Evolutionary conservation across 2,113 vertebrate genomes (phyloP).

Genomic region (Proteles cristata): DNA sequence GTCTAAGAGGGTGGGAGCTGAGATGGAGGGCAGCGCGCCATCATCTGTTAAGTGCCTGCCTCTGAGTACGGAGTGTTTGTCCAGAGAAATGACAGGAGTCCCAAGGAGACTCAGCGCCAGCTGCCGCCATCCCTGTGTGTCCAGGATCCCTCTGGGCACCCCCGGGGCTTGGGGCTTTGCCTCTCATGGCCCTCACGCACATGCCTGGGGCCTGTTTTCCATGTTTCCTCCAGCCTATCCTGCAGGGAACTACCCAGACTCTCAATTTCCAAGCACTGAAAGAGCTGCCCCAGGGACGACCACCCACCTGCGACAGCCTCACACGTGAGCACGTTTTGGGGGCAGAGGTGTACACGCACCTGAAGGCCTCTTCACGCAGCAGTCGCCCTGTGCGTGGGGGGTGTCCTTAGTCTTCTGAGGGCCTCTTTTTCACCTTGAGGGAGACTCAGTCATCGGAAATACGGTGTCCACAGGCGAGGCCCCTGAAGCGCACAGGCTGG

Average conservation of each 20-base stretch:
- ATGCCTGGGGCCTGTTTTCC: background rate
- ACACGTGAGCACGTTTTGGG: background rate
- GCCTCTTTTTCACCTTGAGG: background rate
- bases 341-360: background rate
- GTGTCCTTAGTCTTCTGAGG: background rate
- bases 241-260: background rate
- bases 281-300: background rate
- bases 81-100: background rate
- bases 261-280: background rate
- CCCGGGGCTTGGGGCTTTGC: background rate
- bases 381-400: background rate
- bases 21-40: background rate
- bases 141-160: too few relatives aligned
- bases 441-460: background rate
- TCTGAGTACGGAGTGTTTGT: background rate
- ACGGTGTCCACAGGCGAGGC: background rate
- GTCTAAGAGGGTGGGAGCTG: background rate
- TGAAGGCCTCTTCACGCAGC: background rate
- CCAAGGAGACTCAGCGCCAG: background rate
- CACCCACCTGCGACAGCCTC: background rate
- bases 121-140: background rate
- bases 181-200: background rate
- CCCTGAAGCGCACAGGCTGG: background rate
- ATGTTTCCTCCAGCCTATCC: background rate
- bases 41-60: background rate